A percentile compares a stretch with the other conserved stretches of the same genome.
phyloP scores from a whole-genome alignment of 2,113 vertebrate species.

The Phycodurus eques region DNA sequence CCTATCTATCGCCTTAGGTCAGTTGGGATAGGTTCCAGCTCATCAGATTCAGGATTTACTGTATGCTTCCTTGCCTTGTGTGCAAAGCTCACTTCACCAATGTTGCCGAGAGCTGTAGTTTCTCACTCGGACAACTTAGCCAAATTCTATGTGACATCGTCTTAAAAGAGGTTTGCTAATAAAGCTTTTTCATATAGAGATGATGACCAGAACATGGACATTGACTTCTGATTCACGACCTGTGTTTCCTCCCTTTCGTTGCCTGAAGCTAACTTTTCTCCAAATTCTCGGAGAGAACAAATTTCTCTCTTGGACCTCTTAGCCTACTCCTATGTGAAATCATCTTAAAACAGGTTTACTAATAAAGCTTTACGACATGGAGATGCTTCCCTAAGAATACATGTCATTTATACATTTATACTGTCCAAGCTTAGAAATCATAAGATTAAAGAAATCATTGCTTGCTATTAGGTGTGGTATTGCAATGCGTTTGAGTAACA shows the following conservation, averaged over 20 bases:
- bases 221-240: too few relatives aligned
- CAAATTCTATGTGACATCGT: not conserved
- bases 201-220: not conserved
- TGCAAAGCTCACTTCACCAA: not conserved
- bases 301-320: too few relatives aligned
- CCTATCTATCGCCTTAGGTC: too few relatives aligned
- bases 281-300: too few relatives aligned
- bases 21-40: too few relatives aligned
- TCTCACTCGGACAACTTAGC: not conserved
- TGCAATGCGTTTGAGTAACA: slow-evolving; percentile 29
- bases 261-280: too few relatives aligned
- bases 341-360: not conserved
- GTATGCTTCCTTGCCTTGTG: not conserved
- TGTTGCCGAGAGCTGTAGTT: not conserved
- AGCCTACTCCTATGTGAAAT: not conserved
- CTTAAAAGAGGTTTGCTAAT: not conserved
- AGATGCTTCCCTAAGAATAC: not conserved
- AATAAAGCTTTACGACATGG: not conserved
- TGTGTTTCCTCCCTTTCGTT: too few relatives aligned
- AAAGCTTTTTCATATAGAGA: not conserved
- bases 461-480: not conserved
- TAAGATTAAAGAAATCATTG: slow-evolving; percentile 28
- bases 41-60: too few relatives aligned
- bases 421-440: slow-evolving; percentile 33
- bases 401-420: slow-evolving; percentile 12